Base-by-base conservation (phyloP, 2,113 vertebrate genomes). In the Sebastes schlegelii region DNA sequence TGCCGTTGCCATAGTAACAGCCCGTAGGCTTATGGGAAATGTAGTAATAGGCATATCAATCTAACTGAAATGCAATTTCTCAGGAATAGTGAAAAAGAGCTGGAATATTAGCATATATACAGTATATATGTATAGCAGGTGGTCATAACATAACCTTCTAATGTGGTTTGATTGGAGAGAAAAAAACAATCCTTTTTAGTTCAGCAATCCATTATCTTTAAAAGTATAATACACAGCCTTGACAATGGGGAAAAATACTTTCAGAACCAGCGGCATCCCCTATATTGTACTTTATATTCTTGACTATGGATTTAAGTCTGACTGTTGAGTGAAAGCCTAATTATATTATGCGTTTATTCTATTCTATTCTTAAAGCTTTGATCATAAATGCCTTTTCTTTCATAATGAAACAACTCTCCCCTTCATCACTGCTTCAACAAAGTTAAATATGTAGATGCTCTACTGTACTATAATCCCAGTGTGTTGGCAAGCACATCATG, bases 401-500 rank as follows among this genome's bases (percentile, higher is more conserved):
- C 21, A 49, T 63, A 76, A 76, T 82, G 74, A 81, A 79, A 54
- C 40, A 60, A 66, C 49, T 23, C 61, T 67, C 49, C 11, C 16
- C 48, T 89, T 72, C 23, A 60, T 85, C 62, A 73, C 52, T 3
- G 13, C n/a, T n/a, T n/a, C n/a, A n/a, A 16, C 51, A 57, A 82
- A 11, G 46, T 84, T 88, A 71, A 81, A 86, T 75, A 80, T 84
- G 70, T 69, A 74, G 77, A 84, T 69, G 63, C n/a, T 75, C 54
- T 58, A 60, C 79, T 88, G 73, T 84, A 85, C 63, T 80, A 63
- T 52, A 84, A 78, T 83, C 60, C 65, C 26, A 80, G 67, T 60
- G 23, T 79, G 74, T 84, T 87, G 60, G 78, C 80, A 85, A 80
- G 83, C 63, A 88, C 74, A 74, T 77, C 46, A 42, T 76, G 78